A percentile compares a stretch with the other conserved stretches of the same genome.
Evolutionary conservation across 2,797 vertebrate genomes (phyloP).

Genomic region (Sebastes umbrosus): DNA sequence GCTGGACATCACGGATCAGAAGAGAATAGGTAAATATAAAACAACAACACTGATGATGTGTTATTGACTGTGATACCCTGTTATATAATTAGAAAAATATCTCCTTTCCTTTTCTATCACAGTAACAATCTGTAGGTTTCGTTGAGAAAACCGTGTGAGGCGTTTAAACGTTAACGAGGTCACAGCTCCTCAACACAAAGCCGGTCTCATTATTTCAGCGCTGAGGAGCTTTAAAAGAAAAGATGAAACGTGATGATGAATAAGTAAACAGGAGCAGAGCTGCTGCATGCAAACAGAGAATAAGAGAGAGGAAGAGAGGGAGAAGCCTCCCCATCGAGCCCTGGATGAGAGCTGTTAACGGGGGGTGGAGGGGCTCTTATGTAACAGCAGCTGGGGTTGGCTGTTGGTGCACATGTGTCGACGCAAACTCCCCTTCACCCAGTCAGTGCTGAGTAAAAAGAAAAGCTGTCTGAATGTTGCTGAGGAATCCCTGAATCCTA

Average conservation of each 20-base stretch:
- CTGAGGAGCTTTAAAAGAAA: slow-evolving; percentile 25
- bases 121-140: not conserved
- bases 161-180: not conserved
- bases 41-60: not conserved
- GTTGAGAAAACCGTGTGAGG: not conserved
- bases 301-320: not conserved
- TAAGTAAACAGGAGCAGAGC: slow-evolving; percentile 45
- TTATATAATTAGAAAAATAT: not conserved
- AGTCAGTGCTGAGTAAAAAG: not conserved
- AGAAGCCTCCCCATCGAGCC: slow-evolving; percentile 26
- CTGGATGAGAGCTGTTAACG: slow-evolving; percentile 33
- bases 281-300: slow-evolving; percentile 15
- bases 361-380: slow-evolving; percentile 21
- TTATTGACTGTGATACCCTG: not conserved
- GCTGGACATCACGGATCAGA: slow-evolving; percentile 96
- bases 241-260: slow-evolving; percentile 60
- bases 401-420: slow-evolving; percentile 26
- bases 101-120: not conserved
- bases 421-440: slow-evolving; percentile 25
- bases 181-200: not conserved
- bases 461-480: not conserved
- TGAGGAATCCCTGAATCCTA: slow-evolving; percentile 23
- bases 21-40: slow-evolving; percentile 91
- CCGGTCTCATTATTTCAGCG: slow-evolving; percentile 18
- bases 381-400: slow-evolving; percentile 61